Evolutionary conservation across 2,113 vertebrate genomes (phyloP), one percentile per base, ranked within the genome.

Genomic region (Callipepla californica): DNA sequence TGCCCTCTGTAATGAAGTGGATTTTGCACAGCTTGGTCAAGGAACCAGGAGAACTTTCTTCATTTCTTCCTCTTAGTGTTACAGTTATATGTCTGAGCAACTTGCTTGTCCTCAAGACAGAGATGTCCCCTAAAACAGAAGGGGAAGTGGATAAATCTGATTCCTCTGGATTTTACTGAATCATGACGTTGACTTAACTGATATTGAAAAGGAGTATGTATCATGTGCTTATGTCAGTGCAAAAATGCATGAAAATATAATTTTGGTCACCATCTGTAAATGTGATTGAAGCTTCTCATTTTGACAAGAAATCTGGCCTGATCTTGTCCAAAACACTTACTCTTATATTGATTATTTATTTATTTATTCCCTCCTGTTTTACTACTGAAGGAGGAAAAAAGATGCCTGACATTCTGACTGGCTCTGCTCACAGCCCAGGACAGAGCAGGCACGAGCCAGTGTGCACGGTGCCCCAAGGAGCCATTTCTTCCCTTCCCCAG

Each of bases 1-100:
- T 94, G 89, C 67, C 81, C 89, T 70, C 74, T 32, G 87, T 91
- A 87, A 76, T 45, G 50, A 89, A 73, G 40, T 73, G 58, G 19
- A 45, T 80, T 78, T 89, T 94, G 79, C 58, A 2, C 55, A 91
- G 74, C 25, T 51, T 32, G 20, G 68, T 50, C 50, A 76, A 67
- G 62, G 50, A 81, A 89, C 34, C 22, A 25, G 21, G 36, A 70
- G 48, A 86, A 61, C 45, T 93, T 80, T 61, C 53, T 73, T 32
- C 13, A 74, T 74, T 82, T 85, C 38, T 5, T 85, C 47, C 68
- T 20, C 38, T 69, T 62, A 30, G 59, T 23, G 55, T 93, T 50
- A 79, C 50, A 30, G 6, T 5, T 53, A 0, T 4, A 17, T 62
- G 36, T 38, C 68, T 36, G 51, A 93, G 67, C 9, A 11, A 18